Evolutionary conservation across 2,113 vertebrate genomes (phyloP), one percentile per base, ranked within the genome.

Genomic region (Rhynchopsitta pachyrhyncha): DNA sequence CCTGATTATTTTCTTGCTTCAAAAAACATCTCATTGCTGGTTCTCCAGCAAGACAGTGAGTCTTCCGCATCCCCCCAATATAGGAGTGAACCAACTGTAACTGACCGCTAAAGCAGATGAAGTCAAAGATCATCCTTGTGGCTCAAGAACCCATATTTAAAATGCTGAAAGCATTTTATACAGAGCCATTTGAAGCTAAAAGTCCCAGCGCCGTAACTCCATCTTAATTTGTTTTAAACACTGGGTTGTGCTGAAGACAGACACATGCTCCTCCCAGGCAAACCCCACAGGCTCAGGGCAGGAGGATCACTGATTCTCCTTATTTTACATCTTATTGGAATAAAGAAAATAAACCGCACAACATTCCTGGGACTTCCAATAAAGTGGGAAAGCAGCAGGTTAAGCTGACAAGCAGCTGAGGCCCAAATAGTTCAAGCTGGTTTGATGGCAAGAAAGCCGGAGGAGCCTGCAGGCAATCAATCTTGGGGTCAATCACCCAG

Each of bases 401-500:
- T 18, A 63, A 86, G 42, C 2, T 8, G 73, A 53, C 64, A 64
- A 46, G 49, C 53, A 77, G 68, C 4, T 28, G 12, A 70, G 18
- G 11, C 7, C 29, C 15, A 3, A 57, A 25, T 0, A 47, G 24
- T 33, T 66, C 75, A 69, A 60, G 86, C 70, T 82, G 42, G 10
- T 82, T 6, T 14, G 37, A 28, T 10, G 49, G 49, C 59, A 50
- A 57, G 53, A 31, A 19, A 41, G 50, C 4, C 4, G 1, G 67
- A 57, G 82, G 52, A 70, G 63, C 37, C 5, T 2, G 35, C 18
- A 19, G 80, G 49, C 7, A 39, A 69, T 27, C 13, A 11, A 2
- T 31, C 8, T 37, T 76, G 42, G 10, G 22, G 37, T 37, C 1
- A 2, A 6, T 16, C 8, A 1, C 29, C 42, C 57, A 6, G 1